A percentile compares a stretch with the other conserved stretches of the same genome.
phyloP scores from a whole-genome alignment of 1,140 invertebrate species.

The Meloidogyne floridensis region DNA sequence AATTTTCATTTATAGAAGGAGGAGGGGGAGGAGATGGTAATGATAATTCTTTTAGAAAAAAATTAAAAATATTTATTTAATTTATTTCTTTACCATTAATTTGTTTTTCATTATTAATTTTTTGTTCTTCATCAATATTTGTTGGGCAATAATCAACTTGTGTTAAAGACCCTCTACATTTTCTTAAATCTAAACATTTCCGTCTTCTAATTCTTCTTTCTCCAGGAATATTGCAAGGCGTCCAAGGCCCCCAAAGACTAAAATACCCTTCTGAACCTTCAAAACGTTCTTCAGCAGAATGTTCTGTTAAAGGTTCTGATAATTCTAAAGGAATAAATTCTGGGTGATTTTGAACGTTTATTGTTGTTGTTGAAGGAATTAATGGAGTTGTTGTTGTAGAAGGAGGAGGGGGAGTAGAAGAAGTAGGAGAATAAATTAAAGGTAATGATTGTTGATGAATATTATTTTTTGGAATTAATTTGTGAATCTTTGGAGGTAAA shows the following conservation, averaged over 20 bases:
- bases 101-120: background rate
- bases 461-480: too few species aligned
- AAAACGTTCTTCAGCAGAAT: slow-evolving; percentile 20
- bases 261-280: slow-evolving; percentile 52
- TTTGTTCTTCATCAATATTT: slow-evolving; percentile 39
- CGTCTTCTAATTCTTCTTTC: slow-evolving; percentile 59
- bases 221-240: slow-evolving; percentile 54
- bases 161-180: slow-evolving; percentile 61
- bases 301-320: background rate
- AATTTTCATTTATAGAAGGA: background rate
- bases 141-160: slow-evolving; percentile 59
- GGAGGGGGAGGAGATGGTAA: too few species aligned
- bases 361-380: too few species aligned
- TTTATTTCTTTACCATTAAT: background rate
- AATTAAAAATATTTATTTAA: too few species aligned
- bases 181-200: slow-evolving; percentile 59
- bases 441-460: too few species aligned
- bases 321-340: slow-evolving; percentile 5
- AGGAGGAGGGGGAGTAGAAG: background rate
- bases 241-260: slow-evolving; percentile 61
- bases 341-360: background rate
- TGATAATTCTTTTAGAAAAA: background rate
- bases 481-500: background rate
- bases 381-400: background rate
- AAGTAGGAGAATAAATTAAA: background rate